Base-by-base conservation (phyloP, 1,140 invertebrate genomes). In the Scaptodrosophila lebanonensis region DNA sequence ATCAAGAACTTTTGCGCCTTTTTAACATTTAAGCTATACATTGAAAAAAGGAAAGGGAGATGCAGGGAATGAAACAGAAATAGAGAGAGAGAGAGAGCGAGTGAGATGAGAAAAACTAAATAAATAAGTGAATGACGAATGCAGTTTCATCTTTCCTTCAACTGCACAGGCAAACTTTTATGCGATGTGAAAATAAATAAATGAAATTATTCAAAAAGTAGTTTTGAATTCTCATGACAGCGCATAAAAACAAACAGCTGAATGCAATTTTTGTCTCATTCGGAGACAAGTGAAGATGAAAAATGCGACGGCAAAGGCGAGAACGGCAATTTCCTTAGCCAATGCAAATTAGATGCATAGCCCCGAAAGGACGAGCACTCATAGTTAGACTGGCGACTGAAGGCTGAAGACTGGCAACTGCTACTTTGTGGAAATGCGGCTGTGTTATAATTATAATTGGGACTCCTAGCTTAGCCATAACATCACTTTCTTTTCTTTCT, bases 191-290 rank as follows among this genome's bases (percentile, higher is more conserved):
- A 79, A 76, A 77, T 73, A 76, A 76, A 79, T 77, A 68, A 79
- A 77, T 73, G 70, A 79, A 68, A 73, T 77, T 73, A 79, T 77
- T 79, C 68, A 77, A 79, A 57, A 79, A 73, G 68, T 56, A 68
- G 68, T 73, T 79, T 51, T 70, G 51, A 72, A 79, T 73, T 79
- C 58, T 64, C 68, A 76, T 77, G 73, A 79, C 73, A 77, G 68
- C 54, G 64, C 59, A 73, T 68, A 65, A 73, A 68, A 65, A 82
- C 68, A 82, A 77, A 79, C 75, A 77, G 56, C 51, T 77, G 68
- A 77, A 79, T 77, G 73, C 73, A 68, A 79, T 79, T 77, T n/a
- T n/a, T 79, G 58, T 50, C 53, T 66, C 62, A 57, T 51, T 66
- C 62, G 66, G 45, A 66, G 63, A 56, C 70, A 63, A 54, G 49